Percentiles rank a stretch among this genome's conserved stretches.
Evolutionary conservation across 2,888 invertebrate species (phyloP).

Genomic region (Electrophaes corylata): DNA sequence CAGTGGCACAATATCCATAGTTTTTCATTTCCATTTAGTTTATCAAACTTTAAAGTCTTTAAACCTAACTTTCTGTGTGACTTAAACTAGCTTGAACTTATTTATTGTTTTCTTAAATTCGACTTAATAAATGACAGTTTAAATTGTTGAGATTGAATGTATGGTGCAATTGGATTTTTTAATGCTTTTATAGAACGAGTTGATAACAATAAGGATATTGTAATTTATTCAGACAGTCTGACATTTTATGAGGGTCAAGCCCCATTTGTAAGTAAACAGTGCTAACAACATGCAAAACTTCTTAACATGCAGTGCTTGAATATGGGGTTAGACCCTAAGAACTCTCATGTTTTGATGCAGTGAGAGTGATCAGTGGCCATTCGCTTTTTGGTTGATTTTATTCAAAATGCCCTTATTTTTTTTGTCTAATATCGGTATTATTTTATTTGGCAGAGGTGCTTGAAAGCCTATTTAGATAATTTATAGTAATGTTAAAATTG

Average conservation of each 20-base stretch:
- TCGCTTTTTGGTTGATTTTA: slow-evolving; percentile 56
- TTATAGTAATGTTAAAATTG: slow-evolving; percentile 1
- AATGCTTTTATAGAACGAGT: slow-evolving; percentile 34
- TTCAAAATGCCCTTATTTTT: slow-evolving; percentile 42
- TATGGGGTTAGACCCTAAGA: slow-evolving; percentile 14
- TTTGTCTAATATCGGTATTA: slow-evolving; percentile 42
- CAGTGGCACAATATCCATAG: too few relatives aligned
- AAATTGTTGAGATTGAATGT: slow-evolving; percentile 59
- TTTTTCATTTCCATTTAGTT: too few relatives aligned
- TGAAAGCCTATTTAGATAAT: slow-evolving; percentile 29
- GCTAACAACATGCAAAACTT: not conserved
- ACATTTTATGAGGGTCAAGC: slow-evolving; percentile 16
- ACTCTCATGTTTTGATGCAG: slow-evolving; percentile 30
- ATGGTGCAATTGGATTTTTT: slow-evolving; percentile 47
- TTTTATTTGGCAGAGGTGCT: slow-evolving; percentile 61
- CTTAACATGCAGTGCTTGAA: slow-evolving; percentile 8
- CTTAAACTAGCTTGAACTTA: not conserved
- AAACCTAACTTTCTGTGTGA: too few relatives aligned
- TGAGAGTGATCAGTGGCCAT: slow-evolving; percentile 64
- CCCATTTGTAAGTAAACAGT: not conserved
- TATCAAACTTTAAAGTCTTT: too few relatives aligned
- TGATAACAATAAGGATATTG: slow-evolving; percentile 30
- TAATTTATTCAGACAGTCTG: slow-evolving; percentile 40
- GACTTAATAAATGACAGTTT: slow-evolving; percentile 43
- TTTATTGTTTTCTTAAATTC: slow-evolving; percentile 38